Percentiles rank a stretch among this genome's conserved stretches.
Evolutionary conservation across 2,113 vertebrate genomes (phyloP).

Genomic region (Epinephelus lanceolatus): DNA sequence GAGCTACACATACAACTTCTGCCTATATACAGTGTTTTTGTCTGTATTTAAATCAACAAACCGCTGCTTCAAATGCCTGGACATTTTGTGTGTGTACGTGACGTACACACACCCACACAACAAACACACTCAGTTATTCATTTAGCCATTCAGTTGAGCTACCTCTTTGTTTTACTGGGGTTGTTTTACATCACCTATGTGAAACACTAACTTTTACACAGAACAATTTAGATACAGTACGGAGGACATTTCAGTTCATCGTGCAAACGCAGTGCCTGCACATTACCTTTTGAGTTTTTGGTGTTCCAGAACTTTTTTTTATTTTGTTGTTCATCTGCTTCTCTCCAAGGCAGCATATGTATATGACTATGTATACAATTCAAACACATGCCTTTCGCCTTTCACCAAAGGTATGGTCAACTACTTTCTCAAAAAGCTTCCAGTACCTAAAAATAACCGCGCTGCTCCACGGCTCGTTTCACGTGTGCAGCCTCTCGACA

Average conservation of each 20-base stretch:
- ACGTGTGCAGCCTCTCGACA: conserved; percentile 43
- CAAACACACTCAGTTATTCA: conserved; percentile 78
- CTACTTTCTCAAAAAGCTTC: conserved; percentile 73
- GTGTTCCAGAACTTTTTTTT: conserved; percentile 24
- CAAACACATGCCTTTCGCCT: conserved; percentile 72
- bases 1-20: conserved; percentile 66
- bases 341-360: conserved; percentile 69
- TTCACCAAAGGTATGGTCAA: conserved; percentile 80
- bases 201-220: conserved; percentile 67
- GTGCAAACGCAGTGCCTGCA: conserved; percentile 76
- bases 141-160: conserved; percentile 83
- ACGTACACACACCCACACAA: conserved; percentile 56
- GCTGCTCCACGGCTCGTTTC: conserved; percentile 59
- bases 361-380: conserved; percentile 62
- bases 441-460: conserved; percentile 67
- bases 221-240: conserved; percentile 66
- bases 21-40: conserved; percentile 73
- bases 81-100: conserved; percentile 61
- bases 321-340: conserved; percentile 43
- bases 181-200: conserved; percentile 74
- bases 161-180: conserved; percentile 80
- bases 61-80: conserved; percentile 80
- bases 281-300: conserved; percentile 55
- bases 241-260: conserved; percentile 56
- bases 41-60: conserved; percentile 77